Conservation (phyloP, 2,797 vertebrate genomes). For the Girardinus metallicus region DNA sequence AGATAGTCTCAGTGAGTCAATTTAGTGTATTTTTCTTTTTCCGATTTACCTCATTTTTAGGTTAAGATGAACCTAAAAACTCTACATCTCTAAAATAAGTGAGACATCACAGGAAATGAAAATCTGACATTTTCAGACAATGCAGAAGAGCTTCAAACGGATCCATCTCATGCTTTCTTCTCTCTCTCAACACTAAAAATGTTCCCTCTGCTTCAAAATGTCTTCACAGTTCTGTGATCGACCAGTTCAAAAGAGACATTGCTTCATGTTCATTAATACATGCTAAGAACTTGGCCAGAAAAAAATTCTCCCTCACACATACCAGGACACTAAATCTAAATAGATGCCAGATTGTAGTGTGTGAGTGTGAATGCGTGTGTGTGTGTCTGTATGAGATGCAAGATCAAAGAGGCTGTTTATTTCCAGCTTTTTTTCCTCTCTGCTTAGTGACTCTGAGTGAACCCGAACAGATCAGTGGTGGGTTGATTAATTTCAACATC, state of each 20-base stretch:
- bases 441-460: slow-evolving; percentile 14
- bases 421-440: not conserved
- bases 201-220: not conserved
- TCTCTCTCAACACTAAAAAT: not conserved
- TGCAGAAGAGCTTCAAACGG: slow-evolving; percentile 14
- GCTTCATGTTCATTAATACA: slow-evolving; percentile 8
- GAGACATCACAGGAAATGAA: slow-evolving; percentile 51
- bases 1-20: not conserved
- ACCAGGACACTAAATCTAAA: not conserved
- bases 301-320: slow-evolving; percentile 8
- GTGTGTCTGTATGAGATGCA: not conserved
- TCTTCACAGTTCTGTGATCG: slow-evolving; percentile 10
- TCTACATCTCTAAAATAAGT: slow-evolving; percentile 40
- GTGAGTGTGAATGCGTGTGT: not conserved
- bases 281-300: slow-evolving; percentile 9
- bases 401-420: slow-evolving; percentile 21
- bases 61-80: too few species aligned
- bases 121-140: slow-evolving; percentile 38
- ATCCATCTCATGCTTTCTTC: slow-evolving; percentile 9
- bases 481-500: slow-evolving; percentile 25
- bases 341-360: not conserved
- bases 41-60: too few species aligned
- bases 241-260: not conserved
- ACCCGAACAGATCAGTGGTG: slow-evolving; percentile 14
- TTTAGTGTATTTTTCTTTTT: too few species aligned